These are phyloP conservation scores for Drymonia ruficornis DNA, from an alignment of 2,888 invertebrate genomes.

Conservation along the genomic window DNA sequence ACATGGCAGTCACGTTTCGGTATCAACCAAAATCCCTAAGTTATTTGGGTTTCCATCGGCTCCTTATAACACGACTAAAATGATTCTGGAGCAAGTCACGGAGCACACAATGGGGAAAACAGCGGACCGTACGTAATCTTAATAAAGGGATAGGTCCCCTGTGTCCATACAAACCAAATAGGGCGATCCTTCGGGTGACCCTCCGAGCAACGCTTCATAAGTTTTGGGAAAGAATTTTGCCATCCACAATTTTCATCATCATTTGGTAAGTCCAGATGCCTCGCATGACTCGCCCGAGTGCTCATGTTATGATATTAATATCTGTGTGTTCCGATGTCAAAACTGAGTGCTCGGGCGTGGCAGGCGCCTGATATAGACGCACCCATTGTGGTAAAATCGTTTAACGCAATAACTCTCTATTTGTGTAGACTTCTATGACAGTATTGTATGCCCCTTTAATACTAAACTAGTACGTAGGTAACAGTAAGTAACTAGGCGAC, in stretches of 20 bases:
- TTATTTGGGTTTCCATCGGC: constrained; percentile 3
- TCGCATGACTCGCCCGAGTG: no score
- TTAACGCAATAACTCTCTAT: no score
- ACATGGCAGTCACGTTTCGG: background rate
- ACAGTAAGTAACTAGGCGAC: no score
- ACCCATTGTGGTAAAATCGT: constrained; percentile 2
- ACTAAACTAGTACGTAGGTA: no score
- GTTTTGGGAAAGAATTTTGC: constrained; percentile 26
- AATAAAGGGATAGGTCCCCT: constrained; percentile 42
- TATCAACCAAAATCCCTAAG: background rate
- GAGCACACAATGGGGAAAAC: constrained; percentile 19
- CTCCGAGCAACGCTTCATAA: constrained; percentile 24
- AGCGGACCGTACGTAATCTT: constrained; percentile 30
- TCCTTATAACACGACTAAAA: constrained; percentile 10
- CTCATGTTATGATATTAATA: no score
- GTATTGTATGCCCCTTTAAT: no score
- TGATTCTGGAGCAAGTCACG: constrained; percentile 23
- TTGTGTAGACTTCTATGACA: no score
- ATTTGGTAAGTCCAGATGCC: no score
- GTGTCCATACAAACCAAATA: constrained; percentile 33
- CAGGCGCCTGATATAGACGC: no score
- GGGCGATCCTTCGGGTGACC: constrained; percentile 16
- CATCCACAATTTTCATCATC: constrained; percentile 11
- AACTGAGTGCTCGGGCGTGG: no score
- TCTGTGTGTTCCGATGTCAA: no score